A percentile compares a stretch with the other conserved stretches of the same genome.
phyloP scores from a whole-genome alignment of 2,113 vertebrate genomes.

The Vidua macroura region DNA sequence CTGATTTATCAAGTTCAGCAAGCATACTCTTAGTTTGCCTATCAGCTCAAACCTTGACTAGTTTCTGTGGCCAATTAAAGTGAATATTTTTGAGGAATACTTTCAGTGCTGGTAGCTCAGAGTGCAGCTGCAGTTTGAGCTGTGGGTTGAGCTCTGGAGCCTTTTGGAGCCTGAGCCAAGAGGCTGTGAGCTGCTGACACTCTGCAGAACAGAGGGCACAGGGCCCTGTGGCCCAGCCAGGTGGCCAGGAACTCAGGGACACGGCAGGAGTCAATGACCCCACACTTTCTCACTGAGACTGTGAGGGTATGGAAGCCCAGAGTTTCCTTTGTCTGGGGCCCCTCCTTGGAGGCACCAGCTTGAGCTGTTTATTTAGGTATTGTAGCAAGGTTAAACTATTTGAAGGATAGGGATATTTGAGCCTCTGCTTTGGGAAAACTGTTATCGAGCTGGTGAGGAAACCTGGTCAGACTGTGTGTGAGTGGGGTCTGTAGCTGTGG shows the following conservation, averaged over 20 bases:
- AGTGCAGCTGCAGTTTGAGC: not conserved
- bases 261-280: fast-evolving
- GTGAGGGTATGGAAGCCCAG: not conserved
- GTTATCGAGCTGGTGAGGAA: not conserved
- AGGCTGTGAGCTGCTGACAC: not conserved
- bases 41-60: not conserved
- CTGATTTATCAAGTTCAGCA: not conserved
- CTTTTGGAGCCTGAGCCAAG: not conserved
- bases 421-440: not conserved
- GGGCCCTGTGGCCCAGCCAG: no score
- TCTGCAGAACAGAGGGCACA: not conserved
- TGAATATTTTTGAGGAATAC: not conserved
- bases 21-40: not conserved
- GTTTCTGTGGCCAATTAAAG: not conserved
- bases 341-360: not conserved
- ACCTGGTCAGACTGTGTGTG: no score
- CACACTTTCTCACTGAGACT: not conserved
- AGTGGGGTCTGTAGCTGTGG: no score
- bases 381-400: not conserved
- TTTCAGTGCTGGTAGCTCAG: fast-evolving
- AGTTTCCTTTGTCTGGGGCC: not conserved
- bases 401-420: not conserved
- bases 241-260: not conserved
- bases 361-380: not conserved
- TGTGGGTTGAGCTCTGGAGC: not conserved